Conservation (phyloP, 2,888 invertebrate species). For the Sceliomorpha sp. region DNA sequence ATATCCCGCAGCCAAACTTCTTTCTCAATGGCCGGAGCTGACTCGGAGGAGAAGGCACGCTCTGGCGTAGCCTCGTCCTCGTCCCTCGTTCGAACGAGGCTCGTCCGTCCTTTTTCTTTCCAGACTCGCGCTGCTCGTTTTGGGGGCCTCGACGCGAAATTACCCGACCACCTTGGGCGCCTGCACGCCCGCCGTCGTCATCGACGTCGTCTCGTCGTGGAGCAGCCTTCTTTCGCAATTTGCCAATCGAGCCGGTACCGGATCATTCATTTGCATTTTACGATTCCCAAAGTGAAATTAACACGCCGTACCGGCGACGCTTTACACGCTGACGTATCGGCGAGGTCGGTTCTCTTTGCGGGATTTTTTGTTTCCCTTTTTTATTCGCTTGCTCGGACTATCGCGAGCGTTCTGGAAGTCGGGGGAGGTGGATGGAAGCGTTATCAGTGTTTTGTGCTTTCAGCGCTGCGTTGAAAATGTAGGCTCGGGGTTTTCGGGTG, state of each 20-base stretch:
- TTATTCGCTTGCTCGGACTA: no score
- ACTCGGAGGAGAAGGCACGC: slow-evolving; percentile 40
- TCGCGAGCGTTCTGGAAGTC: no score
- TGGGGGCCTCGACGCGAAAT: slow-evolving; percentile 74
- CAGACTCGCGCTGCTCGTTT: slow-evolving; percentile 61
- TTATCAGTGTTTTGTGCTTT: no score
- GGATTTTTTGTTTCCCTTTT: no score
- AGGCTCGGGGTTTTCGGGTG: slow-evolving; percentile 9
- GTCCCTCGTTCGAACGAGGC: slow-evolving; percentile 21
- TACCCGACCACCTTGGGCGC: slow-evolving; percentile 80
- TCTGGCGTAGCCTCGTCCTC: slow-evolving; percentile 12
- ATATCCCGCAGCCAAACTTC: slow-evolving; percentile 77
- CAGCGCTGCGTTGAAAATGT: no score
- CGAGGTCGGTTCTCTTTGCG: no score
- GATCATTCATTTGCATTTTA: slow-evolving; percentile 79
- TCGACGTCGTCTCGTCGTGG: slow-evolving; percentile 36
- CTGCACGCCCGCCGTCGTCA: slow-evolving; percentile 64
- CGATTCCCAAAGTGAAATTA: slow-evolving; percentile 76
- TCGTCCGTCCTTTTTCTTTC: slow-evolving; percentile 27
- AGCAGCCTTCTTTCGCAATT: slow-evolving; percentile 72
- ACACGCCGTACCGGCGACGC: slow-evolving; percentile 58
- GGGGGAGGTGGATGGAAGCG: no score
- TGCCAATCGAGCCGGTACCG: slow-evolving; percentile 69
- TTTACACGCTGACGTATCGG: slow-evolving; percentile 34
- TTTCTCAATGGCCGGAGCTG: slow-evolving; percentile 71